Conservation (phyloP, 2,797 vertebrate species). For the Lophius americanus region DNA sequence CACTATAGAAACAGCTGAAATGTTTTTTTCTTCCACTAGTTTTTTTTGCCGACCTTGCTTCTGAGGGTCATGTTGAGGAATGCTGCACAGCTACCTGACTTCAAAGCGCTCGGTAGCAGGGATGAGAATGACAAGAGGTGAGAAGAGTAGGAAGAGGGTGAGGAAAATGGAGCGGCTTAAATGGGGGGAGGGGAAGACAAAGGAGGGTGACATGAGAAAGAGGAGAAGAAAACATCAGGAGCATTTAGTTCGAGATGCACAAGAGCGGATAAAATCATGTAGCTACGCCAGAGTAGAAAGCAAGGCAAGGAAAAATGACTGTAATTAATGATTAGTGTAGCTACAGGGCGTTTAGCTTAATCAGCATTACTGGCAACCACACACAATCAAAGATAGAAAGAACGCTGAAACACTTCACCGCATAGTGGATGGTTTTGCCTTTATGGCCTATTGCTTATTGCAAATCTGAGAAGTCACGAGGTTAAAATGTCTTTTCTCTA, state of each 20-base stretch:
- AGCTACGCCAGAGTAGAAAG: background rate
- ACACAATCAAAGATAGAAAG: slow-evolving; percentile 7
- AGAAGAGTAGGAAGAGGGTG: slow-evolving; percentile 6
- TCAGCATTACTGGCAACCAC: slow-evolving; percentile 20
- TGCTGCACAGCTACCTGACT: slow-evolving; percentile 66
- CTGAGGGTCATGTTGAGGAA: slow-evolving; percentile 67
- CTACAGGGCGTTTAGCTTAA: slow-evolving; percentile 32
- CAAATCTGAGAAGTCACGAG: background rate
- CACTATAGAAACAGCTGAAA: slow-evolving; percentile 66
- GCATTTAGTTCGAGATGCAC: slow-evolving; percentile 4
- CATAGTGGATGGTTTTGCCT: slow-evolving; percentile 12
- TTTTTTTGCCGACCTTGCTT: slow-evolving; percentile 38
- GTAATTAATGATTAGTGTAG: slow-evolving; percentile 38
- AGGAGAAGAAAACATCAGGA: slow-evolving; percentile 4
- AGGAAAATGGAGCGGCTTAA: background rate
- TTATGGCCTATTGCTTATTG: background rate
- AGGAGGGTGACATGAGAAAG: slow-evolving; percentile 1
- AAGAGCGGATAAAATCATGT: slow-evolving; percentile 2
- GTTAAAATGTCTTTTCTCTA: slow-evolving; percentile 6
- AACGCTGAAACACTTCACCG: slow-evolving; percentile 12
- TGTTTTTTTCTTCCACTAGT: background rate
- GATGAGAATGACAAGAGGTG: slow-evolving; percentile 6
- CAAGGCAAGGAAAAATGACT: background rate
- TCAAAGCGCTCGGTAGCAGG: slow-evolving; percentile 40
- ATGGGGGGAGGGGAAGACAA: slow-evolving; percentile 1